phyloP scores from a whole-genome alignment of 2,113 vertebrate species.

The Perca schrenkii region DNA sequence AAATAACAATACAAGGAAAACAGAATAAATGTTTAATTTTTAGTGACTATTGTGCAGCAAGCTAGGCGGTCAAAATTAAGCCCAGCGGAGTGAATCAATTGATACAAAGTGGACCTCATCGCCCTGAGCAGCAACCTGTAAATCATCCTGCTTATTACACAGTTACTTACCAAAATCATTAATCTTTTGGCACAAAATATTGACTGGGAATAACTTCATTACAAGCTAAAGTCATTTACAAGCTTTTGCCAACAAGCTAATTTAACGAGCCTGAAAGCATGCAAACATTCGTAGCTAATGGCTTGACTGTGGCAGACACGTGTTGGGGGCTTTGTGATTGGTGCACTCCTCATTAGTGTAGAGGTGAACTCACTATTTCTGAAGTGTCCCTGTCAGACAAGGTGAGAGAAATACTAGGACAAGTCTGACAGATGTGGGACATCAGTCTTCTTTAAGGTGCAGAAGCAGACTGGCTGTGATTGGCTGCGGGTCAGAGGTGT shows the following conservation, averaged over 20 bases:
- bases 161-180: constrained; percentile 36
- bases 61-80: neutral
- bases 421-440: neutral
- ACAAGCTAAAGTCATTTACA: constrained; percentile 29
- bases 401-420: neutral
- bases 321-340: neutral
- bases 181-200: constrained; percentile 38
- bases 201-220: constrained; percentile 42
- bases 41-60: constrained; percentile 11
- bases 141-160: constrained; percentile 38
- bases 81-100: constrained; percentile 6
- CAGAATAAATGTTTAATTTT: constrained; percentile 25
- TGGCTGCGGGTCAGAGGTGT: neutral
- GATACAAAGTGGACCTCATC: constrained; percentile 20
- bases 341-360: neutral
- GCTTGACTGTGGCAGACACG: neutral
- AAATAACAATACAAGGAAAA: neutral
- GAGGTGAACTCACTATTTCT: neutral
- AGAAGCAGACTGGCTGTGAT: neutral
- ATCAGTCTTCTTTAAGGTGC: neutral
- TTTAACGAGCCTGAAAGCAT: constrained; percentile 11
- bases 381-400: neutral
- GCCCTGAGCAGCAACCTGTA: constrained; percentile 28
- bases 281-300: constrained; percentile 1
- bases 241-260: constrained; percentile 35